phyloP scores from a whole-genome alignment of 2,113 vertebrate species.

The Thamnophis sirtalis region DNA sequence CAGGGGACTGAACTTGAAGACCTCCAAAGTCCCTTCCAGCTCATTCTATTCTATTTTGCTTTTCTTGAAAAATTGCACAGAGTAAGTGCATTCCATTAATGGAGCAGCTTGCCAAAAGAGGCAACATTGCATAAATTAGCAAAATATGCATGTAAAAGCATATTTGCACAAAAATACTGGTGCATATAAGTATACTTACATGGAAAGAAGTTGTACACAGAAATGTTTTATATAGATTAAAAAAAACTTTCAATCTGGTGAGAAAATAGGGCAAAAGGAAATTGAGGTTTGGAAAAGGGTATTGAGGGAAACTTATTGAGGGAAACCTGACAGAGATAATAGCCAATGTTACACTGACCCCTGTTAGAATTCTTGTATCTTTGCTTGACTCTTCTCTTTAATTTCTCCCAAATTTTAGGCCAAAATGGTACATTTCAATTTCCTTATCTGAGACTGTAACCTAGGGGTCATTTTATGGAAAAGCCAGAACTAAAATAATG shows the following conservation, averaged over 20 bases:
- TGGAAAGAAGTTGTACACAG: neutral
- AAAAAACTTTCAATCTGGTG: neutral
- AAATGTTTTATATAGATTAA: neutral
- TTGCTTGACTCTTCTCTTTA: neutral
- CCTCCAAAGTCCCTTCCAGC: no score
- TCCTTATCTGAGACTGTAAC: neutral
- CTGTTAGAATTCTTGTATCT: neutral
- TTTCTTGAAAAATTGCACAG: neutral
- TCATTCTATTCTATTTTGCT: no score
- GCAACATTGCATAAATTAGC: neutral
- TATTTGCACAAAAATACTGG: neutral
- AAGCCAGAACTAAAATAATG: conserved; percentile 5
- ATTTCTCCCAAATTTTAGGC: neutral
- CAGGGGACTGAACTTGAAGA: no score
- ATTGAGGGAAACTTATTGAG: neutral
- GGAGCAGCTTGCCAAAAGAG: neutral
- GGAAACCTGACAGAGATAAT: neutral
- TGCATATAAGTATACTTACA: neutral
- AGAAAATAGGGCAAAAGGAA: neutral
- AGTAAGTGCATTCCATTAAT: neutral
- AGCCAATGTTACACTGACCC: neutral
- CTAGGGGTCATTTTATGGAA: conserved; percentile 36
- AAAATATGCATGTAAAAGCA: neutral
- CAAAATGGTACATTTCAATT: neutral
- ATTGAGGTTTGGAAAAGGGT: neutral